phyloP scores from a whole-genome alignment of 2,797 vertebrate genomes.

The Tenualosa ilisha region DNA sequence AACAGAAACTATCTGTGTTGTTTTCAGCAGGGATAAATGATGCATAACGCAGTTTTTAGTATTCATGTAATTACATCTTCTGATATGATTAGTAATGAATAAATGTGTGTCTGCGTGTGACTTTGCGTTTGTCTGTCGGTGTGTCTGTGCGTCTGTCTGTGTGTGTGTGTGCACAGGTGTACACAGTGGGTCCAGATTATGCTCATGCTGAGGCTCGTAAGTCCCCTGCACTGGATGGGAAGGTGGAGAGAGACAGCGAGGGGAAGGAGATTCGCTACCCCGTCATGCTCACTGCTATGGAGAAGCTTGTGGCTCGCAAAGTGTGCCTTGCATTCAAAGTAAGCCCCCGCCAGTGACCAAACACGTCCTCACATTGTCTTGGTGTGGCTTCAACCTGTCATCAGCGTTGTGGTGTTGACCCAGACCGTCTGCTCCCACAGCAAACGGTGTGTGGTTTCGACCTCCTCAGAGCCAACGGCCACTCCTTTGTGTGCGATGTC shows the following conservation, averaged over 20 bases:
- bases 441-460: slow-evolving; percentile 98
- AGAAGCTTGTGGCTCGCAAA: slow-evolving; percentile 95
- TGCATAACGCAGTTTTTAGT: too few species aligned
- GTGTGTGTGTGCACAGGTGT: slow-evolving; percentile 72
- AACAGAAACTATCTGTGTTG: background rate
- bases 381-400: background rate
- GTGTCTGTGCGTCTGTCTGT: background rate
- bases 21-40: background rate
- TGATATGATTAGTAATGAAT: background rate
- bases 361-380: background rate
- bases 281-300: slow-evolving; percentile 96
- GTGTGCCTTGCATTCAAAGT: slow-evolving; percentile 97
- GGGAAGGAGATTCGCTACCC: slow-evolving; percentile 97
- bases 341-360: background rate
- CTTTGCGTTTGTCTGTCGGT: background rate
- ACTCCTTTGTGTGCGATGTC: slow-evolving; percentile 95
- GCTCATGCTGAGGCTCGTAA: slow-evolving; percentile 96
- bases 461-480: slow-evolving; percentile 92
- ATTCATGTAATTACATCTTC: background rate
- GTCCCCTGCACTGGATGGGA: slow-evolving; percentile 93
- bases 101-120: background rate
- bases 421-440: slow-evolving; percentile 61
- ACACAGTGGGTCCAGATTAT: slow-evolving; percentile 95
- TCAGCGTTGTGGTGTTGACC: background rate
- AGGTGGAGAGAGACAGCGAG: slow-evolving; percentile 94